These are phyloP conservation scores for Macrochelys suwanniensis DNA, from an alignment of 2,797 vertebrate genomes.

Conservation along the genomic window DNA sequence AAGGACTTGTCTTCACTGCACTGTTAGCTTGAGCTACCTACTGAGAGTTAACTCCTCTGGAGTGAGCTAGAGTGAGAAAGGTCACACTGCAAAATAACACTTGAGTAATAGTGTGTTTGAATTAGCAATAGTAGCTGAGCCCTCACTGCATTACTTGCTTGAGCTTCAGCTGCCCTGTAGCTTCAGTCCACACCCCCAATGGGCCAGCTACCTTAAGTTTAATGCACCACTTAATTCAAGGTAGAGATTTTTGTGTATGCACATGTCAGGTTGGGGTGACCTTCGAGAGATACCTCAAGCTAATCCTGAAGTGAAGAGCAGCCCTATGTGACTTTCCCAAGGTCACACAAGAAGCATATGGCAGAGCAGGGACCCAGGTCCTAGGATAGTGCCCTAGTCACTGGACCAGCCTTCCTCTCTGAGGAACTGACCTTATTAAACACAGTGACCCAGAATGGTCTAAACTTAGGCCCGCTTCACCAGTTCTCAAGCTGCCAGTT, in stretches of 20 bases:
- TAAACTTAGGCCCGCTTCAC: not conserved
- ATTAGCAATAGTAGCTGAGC: not conserved
- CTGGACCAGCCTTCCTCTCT: not conserved
- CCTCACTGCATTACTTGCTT: no score
- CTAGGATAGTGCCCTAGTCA: not conserved
- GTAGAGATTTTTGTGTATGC: not conserved
- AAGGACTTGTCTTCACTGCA: no score
- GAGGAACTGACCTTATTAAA: not conserved
- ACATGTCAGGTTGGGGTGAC: not conserved
- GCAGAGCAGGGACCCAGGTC: not conserved
- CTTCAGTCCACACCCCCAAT: not conserved
- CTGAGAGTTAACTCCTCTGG: no score
- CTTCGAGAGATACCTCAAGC: not conserved
- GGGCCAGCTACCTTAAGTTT: not conserved
- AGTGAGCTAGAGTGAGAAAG: not conserved
- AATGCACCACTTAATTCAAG: not conserved
- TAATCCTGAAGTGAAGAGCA: not conserved
- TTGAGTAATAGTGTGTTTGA: not conserved
- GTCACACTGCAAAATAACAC: not conserved
- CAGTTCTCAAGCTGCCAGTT: not conserved
- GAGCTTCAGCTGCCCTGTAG: no score
- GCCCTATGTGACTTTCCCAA: not conserved
- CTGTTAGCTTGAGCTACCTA: no score
- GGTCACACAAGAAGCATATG: not conserved
- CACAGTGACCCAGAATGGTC: not conserved